Base-by-base conservation (phyloP, 2,888 invertebrate species). In the Sphinx pinastri region DNA sequence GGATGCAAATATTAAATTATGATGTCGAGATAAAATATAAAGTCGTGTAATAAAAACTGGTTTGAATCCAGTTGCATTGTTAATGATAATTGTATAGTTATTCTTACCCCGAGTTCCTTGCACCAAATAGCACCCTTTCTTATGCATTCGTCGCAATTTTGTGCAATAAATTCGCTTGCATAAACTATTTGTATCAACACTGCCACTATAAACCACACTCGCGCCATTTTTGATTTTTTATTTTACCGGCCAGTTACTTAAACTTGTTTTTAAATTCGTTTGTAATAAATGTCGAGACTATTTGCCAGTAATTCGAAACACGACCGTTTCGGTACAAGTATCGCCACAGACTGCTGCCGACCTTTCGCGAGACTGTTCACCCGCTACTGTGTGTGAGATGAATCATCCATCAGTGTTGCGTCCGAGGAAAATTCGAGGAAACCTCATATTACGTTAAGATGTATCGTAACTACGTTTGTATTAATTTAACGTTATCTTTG, bases 121-220 rank as follows among this genome's bases (percentile, higher is more conserved):
- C 93, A 93, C 93, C 93, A 93, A 55, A 76, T 70, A 51, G 83
- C 86, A 67, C 87, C 89, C 73, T 87, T 88, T 81, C 88, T 82
- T 72, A 91, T 83, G 79, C 93, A 94, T 74, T 88, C 85, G 76
- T 92, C 82, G 84, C 93, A 93, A 74, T 76, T 85, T 70, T 71
- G 82, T 25, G n/a, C 49, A 47, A 54, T 45, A 49, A 45, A 52
- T 51, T 58, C 73, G 75, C 84, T 76, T 72, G 87, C 88, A 72
- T 87, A 84, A 81, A 87, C 87, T 73, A 86, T 77, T 52, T 86
- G 79, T 72, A 86, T 73, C n/a, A 88, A 71, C 86, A 90, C 80
- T 71, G 86, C 71, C 85, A 91, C 83, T 71, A 77, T 76, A 80
- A 86, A 86, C 80, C 85, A 88, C 85, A 87, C 79, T 79, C 75